These are phyloP conservation scores for Laticauda laticaudata DNA, from an alignment of 2,113 vertebrate species.

Conservation along the genomic window DNA sequence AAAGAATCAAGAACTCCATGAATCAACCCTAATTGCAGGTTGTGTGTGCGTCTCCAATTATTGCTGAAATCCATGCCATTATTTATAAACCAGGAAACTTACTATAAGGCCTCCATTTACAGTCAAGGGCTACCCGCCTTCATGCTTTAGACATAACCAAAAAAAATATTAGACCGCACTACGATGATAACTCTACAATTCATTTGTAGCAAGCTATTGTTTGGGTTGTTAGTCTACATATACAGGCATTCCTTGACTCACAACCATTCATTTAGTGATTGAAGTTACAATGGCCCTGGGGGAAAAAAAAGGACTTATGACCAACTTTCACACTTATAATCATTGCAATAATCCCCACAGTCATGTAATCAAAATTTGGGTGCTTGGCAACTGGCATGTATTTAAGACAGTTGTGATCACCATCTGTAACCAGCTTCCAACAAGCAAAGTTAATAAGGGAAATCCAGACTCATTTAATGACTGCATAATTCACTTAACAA, in stretches of 20 bases:
- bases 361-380: background rate
- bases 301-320: background rate
- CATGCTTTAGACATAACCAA: background rate
- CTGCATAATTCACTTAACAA: too few relatives aligned
- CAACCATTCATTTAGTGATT: background rate
- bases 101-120: background rate
- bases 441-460: background rate
- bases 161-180: background rate
- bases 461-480: background rate
- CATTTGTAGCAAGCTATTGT: background rate
- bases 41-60: background rate
- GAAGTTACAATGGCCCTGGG: background rate
- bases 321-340: background rate
- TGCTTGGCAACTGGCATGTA: background rate
- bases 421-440: background rate
- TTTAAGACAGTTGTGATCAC: background rate
- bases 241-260: background rate
- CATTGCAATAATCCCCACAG: background rate
- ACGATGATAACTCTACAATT: background rate
- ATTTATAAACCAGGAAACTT: background rate
- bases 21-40: background rate
- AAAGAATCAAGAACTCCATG: background rate
- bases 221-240: background rate
- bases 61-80: background rate
- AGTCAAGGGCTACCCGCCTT: background rate